Conservation (phyloP, 2,113 vertebrate species). For the Pampusana beccarii region DNA sequence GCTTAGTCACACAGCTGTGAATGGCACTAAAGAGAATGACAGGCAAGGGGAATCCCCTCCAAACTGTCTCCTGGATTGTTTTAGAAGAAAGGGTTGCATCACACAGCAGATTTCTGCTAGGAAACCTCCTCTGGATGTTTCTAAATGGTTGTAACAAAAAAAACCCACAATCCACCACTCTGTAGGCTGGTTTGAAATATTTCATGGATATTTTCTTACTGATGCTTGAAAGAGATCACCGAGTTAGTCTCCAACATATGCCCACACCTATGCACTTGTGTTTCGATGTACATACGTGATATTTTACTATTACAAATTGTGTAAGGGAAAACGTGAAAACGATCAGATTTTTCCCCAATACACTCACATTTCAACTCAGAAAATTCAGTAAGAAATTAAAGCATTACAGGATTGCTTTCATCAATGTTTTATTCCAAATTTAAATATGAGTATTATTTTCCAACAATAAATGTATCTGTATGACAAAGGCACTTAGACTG, state of each 20-base stretch:
- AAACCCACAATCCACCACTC: not conserved
- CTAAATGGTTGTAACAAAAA: not conserved
- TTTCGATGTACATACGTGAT: accelerated
- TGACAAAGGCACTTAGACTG: not conserved
- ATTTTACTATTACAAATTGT: not conserved
- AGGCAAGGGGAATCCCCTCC: constrained; percentile 61
- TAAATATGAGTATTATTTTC: not conserved
- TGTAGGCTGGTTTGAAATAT: not conserved
- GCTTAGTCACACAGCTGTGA: constrained; percentile 44
- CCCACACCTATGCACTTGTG: not conserved
- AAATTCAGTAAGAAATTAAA: not conserved
- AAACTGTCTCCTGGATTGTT: not conserved
- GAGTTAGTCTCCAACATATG: not conserved
- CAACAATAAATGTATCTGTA: not conserved
- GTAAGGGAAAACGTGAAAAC: not conserved
- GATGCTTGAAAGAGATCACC: not conserved
- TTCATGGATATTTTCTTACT: constrained; percentile 13
- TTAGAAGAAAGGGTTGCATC: constrained; percentile 15
- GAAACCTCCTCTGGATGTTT: constrained; percentile 36
- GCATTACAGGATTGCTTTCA: not conserved
- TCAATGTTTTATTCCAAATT: not conserved
- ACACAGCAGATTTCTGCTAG: not conserved
- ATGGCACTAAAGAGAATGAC: not conserved
- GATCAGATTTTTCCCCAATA: not conserved
- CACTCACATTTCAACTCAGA: not conserved